Percentiles rank a stretch among this genome's conserved stretches.
Conservation (phyloP, 2,797 vertebrate species). For the Platyrinchus mystaceus region DNA sequence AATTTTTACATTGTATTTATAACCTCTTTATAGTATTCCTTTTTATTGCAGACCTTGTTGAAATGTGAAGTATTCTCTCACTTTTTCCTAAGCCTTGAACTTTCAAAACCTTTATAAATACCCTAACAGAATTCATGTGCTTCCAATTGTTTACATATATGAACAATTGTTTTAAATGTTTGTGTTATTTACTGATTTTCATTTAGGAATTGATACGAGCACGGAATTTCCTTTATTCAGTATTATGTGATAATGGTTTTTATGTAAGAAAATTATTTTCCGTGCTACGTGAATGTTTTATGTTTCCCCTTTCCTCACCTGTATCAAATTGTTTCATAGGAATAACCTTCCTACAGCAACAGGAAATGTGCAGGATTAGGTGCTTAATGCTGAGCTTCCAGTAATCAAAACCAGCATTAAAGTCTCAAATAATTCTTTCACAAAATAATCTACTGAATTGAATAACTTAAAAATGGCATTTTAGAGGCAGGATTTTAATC, state of each 20-base stretch:
- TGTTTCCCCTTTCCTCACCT: conserved; percentile 46
- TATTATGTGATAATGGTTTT: conserved; percentile 9
- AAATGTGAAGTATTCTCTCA: conserved; percentile 48
- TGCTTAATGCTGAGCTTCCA: conserved; percentile 48
- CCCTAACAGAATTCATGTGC: conserved; percentile 47
- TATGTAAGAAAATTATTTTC: conserved; percentile 35
- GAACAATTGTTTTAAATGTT: conserved; percentile 60
- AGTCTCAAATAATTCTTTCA: neutral
- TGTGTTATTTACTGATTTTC: conserved; percentile 56
- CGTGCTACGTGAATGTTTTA: conserved; percentile 21
- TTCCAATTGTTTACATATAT: conserved; percentile 69
- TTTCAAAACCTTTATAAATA: conserved; percentile 47
- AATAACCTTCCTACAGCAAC: conserved; percentile 31
- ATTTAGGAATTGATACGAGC: conserved; percentile 44
- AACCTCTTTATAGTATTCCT: conserved; percentile 75
- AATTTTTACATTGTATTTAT: conserved; percentile 58
- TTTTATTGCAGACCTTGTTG: conserved; percentile 62
- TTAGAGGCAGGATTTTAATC: conserved; percentile 14
- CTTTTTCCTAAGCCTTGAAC: conserved; percentile 3
- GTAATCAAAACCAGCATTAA: conserved; percentile 28
- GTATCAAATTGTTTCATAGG: neutral
- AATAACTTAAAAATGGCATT: neutral
- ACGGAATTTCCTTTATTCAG: conserved; percentile 7
- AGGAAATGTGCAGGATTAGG: conserved; percentile 7
- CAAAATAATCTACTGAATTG: neutral